Evolutionary conservation across 1,140 invertebrate genomes (phyloP), one percentile per base, ranked within the genome.

Genomic region (Octopus sinensis): DNA sequence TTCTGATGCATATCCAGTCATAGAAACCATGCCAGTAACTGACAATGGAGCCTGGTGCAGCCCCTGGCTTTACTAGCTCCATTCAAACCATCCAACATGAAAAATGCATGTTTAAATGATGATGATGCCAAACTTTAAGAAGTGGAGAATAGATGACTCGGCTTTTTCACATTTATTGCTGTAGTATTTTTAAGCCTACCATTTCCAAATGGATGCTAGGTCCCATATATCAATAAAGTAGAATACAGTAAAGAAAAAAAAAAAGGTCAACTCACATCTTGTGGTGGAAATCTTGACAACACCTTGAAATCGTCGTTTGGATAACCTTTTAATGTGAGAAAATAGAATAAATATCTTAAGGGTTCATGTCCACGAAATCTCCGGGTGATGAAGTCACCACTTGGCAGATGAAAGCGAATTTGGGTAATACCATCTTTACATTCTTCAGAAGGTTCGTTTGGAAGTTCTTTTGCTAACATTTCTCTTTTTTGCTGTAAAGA

Each of bases 301-400:
- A 97, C 94, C 93, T 97, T 98, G 89, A 94, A 97, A 88, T 96
- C 95, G 87, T 95, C 94, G 83, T 93, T 93, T 80, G 95, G 94
- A 91, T 94, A 97, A 75, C 96, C 96, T 92, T 96, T 93, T 51
- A 96, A 95, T 71, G 94, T 93, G 54, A 97, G 93, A 91, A 93
- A 97, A 90, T 97, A 95, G 83, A 97, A 92, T 85, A 98, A 91
- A 82, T 93, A 94, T 92, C 93, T 91, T 54, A 97, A 89, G 80
- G 93, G 93, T 83, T 95, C 93, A 80, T 92, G 88, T 7, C 92
- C 91, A 62, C 92, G 91, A 91, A 97, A 97, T 85, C 94, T 93
- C 76, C 96, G 92, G 88, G 94, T 94, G 76, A 96, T 89, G 85
- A 93, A 92, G 85, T 93, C 92, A 54, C 95, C 94, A 83, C 94